Base-by-base conservation (phyloP, 2,888 invertebrate genomes). In the Drosophila colorata region DNA sequence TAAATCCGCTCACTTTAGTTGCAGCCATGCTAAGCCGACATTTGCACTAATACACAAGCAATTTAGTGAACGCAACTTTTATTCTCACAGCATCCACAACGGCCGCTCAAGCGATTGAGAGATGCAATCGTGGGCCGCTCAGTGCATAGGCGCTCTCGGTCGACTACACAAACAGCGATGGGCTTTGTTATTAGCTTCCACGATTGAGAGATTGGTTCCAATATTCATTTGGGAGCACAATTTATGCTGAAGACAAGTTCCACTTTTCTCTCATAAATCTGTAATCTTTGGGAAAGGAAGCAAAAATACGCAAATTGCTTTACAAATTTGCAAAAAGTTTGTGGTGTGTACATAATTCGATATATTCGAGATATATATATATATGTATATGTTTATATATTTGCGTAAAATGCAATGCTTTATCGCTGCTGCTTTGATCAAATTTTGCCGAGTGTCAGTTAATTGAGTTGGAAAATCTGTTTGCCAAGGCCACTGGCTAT, bases 261-360 rank as follows among this genome's bases (percentile, higher is more conserved):
- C 20, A 31, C n/a, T 43, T 31, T 28, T 6, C 18, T 14, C 7
- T 7, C 31, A 53, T 40, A 31, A 41, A 53, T 41, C 44, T 37
- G 35, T 28, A 60, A 60, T 52, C 18, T 37, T 20, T 20, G 4
- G 3, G 20, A 20, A 20, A 4, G 20, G 20, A 20, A 20, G 20
- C 4, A 20, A 20, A 20, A 20, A 4, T 2, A 25, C 55, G 25
- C 20, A 57, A 69, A 75, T 43, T 46, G 40, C 52, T 33, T 58
- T 65, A 43, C 28, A 76, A 65, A 77, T 25, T 73, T 69, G 58
- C 57, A 38, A 65, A 67, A 47, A 37, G 53, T 74, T 51, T 51
- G 44, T 40, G 61, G 74, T 52, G 59, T 69, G 35, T 56, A 51
- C 61, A 47, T 81, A 25, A 3, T 20, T 20, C 20, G 20, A 20